A percentile compares a stretch with the other conserved stretches of the same genome.
Conservation (phyloP, 2,113 vertebrate species). For the Chinchilla lanigera region DNA sequence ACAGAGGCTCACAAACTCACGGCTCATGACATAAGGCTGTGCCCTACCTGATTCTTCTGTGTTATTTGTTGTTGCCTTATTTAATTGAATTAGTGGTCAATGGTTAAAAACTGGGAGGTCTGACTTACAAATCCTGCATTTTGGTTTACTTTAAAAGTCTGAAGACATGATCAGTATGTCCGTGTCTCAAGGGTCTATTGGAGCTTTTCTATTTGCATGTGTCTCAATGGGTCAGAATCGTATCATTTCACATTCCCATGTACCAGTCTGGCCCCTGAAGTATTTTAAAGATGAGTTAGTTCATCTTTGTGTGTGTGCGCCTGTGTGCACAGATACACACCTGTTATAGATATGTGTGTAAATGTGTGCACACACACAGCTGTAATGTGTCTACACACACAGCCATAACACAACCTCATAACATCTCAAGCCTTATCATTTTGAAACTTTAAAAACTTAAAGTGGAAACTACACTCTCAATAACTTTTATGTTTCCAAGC, state of each 20-base stretch:
- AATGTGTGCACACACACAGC: background rate
- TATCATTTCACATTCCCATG: background rate
- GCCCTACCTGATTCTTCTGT: background rate
- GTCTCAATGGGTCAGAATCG: background rate
- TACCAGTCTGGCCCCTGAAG: background rate
- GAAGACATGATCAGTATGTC: background rate
- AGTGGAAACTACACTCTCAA: background rate
- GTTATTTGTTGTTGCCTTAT: background rate
- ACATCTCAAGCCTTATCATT: background rate
- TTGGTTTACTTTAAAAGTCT: background rate
- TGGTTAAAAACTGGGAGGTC: background rate
- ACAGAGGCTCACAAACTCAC: background rate
- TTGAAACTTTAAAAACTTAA: background rate
- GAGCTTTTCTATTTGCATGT: background rate
- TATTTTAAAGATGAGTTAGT: background rate
- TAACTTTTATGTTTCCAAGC: constrained; percentile 5
- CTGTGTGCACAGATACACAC: background rate
- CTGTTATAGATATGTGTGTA: background rate
- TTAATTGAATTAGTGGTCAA: background rate
- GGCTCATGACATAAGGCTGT: background rate
- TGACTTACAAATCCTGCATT: background rate
- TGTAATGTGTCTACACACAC: background rate
- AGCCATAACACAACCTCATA: background rate
- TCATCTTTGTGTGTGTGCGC: background rate
- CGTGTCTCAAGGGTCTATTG: background rate